Evolutionary conservation across 2,888 invertebrate species (phyloP).

Genomic region (Amorpha juglandis): DNA sequence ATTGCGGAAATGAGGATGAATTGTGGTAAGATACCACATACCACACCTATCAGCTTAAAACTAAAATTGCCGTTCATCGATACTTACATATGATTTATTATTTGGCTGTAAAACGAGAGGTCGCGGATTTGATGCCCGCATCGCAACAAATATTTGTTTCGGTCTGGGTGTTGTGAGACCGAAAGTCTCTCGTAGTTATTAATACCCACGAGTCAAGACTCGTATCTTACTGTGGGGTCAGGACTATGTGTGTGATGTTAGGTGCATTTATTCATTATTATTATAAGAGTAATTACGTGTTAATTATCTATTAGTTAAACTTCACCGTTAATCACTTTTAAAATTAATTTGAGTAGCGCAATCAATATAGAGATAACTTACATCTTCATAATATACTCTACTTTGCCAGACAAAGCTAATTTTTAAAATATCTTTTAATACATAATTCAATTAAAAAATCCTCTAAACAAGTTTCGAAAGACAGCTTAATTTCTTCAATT

Average conservation of each 20-base stretch:
- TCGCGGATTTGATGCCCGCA: too few species aligned
- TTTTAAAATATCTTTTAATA: background rate
- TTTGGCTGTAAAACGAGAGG: background rate
- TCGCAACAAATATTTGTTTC: too few species aligned
- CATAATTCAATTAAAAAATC: background rate
- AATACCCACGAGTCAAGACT: too few species aligned
- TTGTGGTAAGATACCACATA: slow-evolving; percentile 55
- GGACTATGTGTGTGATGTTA: too few species aligned
- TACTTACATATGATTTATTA: background rate
- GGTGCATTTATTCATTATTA: too few species aligned
- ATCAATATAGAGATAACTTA: background rate
- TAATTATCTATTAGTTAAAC: background rate
- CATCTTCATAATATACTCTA: background rate
- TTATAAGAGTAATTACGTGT: background rate
- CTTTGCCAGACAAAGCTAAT: background rate
- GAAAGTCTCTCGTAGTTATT: too few species aligned
- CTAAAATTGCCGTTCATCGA: background rate
- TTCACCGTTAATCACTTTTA: too few species aligned
- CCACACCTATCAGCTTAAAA: slow-evolving; percentile 40
- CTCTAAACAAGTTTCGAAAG: slow-evolving; percentile 34
- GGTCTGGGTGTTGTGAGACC: too few species aligned
- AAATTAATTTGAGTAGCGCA: background rate
- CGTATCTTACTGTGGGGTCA: too few species aligned
- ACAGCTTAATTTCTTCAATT: slow-evolving; percentile 31
- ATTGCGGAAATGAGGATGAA: slow-evolving; percentile 71